These are phyloP conservation scores for Gymnothorax reevesii DNA, from an alignment of 2,797 vertebrate genomes.

Conservation along the genomic window DNA sequence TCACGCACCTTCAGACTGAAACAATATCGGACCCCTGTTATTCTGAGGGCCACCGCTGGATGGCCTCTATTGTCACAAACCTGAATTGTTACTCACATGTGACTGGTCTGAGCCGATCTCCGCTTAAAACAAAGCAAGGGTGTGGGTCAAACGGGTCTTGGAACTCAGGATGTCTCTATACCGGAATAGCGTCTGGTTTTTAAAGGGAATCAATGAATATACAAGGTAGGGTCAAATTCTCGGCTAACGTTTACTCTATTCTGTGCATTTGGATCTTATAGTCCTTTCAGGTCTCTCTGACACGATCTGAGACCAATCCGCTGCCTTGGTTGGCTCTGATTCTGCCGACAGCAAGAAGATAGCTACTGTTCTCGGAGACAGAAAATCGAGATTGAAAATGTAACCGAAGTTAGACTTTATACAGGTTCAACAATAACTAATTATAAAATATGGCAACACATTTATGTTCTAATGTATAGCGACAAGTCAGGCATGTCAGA, in stretches of 20 bases:
- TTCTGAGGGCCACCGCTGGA: slow-evolving; percentile 44
- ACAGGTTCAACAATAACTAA: not conserved
- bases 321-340: not conserved
- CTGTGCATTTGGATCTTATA: not conserved
- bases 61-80: slow-evolving; percentile 38
- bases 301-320: not conserved
- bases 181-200: slow-evolving; percentile 77
- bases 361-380: not conserved
- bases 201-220: slow-evolving; percentile 77
- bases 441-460: not conserved
- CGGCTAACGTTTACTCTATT: not conserved
- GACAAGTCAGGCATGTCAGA: not conserved
- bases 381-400: not conserved
- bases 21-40: not conserved
- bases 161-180: slow-evolving; percentile 73
- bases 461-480: not conserved
- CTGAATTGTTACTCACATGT: slow-evolving; percentile 53
- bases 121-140: slow-evolving; percentile 57
- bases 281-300: not conserved
- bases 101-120: slow-evolving; percentile 42
- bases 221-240: slow-evolving; percentile 68
- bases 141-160: slow-evolving; percentile 28
- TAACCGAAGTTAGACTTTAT: not conserved
- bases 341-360: not conserved
- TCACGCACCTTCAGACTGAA: not conserved